Conservation (phyloP, 2,888 invertebrate genomes). For the Lycophotia porphyrea region DNA sequence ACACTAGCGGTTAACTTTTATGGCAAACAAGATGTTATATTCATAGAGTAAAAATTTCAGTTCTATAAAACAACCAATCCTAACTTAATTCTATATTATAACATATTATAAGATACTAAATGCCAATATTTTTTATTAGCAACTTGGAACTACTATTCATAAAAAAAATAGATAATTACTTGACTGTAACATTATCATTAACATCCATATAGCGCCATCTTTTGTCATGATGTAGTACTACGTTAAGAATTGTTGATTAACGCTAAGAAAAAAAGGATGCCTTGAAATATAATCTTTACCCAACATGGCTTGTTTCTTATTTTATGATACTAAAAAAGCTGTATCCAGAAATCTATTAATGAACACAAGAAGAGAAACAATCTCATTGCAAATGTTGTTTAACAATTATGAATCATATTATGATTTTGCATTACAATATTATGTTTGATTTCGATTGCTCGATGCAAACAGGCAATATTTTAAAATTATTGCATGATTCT, state of each 20-base stretch:
- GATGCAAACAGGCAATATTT: slow-evolving; percentile 35
- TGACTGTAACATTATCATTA: slow-evolving; percentile 52
- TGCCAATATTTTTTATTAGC: slow-evolving; percentile 28
- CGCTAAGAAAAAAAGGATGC: slow-evolving; percentile 62
- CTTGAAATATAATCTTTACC: slow-evolving; percentile 66
- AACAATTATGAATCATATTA: neutral
- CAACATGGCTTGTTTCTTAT: slow-evolving; percentile 34
- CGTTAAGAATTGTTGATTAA: slow-evolving; percentile 56
- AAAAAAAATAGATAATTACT: slow-evolving; percentile 50
- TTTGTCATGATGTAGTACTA: slow-evolving; percentile 67
- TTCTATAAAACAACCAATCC: neutral
- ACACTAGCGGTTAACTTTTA: neutral
- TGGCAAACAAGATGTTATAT: slow-evolving; percentile 32
- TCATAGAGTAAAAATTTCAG: slow-evolving; percentile 15
- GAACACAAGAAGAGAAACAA: neutral
- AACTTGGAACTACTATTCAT: slow-evolving; percentile 25
- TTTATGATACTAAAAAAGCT: neutral
- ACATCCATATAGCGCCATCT: slow-evolving; percentile 78
- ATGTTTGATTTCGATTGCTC: slow-evolving; percentile 22
- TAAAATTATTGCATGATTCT: slow-evolving; percentile 37
- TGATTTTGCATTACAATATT: too few species aligned
- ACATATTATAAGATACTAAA: slow-evolving; percentile 15
- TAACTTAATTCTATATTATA: slow-evolving; percentile 15
- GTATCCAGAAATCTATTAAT: slow-evolving; percentile 4
- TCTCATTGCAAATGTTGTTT: neutral